Conservation (phyloP, 2,888 invertebrate species). For the Rhamphomyia laevipes region DNA sequence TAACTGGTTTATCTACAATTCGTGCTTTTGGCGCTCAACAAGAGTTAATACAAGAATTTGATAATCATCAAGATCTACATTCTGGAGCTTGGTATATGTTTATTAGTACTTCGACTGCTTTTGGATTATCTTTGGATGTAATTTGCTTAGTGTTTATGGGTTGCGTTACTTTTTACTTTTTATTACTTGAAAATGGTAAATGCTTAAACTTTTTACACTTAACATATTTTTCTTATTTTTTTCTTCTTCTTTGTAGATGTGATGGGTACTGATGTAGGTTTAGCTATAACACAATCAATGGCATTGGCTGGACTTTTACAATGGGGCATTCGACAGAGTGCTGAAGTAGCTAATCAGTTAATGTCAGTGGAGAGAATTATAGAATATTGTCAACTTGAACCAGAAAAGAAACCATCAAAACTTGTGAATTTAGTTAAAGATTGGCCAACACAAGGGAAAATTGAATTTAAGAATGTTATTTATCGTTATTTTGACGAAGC, state of each 20-base stretch:
- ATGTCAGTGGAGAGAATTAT: slow-evolving; percentile 62
- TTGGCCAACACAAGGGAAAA: slow-evolving; percentile 43
- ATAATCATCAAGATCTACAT: slow-evolving; percentile 49
- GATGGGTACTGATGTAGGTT: slow-evolving; percentile 39
- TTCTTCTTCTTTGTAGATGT: slow-evolving; percentile 5
- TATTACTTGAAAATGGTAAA: slow-evolving; percentile 25
- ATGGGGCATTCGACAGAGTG: slow-evolving; percentile 64
- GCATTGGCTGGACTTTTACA: slow-evolving; percentile 43
- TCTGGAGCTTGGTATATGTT: slow-evolving; percentile 56
- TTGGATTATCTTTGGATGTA: slow-evolving; percentile 54
- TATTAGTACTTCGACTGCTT: slow-evolving; percentile 48
- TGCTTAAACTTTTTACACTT: background rate
- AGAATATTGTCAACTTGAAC: slow-evolving; percentile 43
- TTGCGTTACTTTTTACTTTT: slow-evolving; percentile 52
- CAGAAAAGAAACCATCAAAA: slow-evolving; percentile 36
- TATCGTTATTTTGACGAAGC: slow-evolving; percentile 67
- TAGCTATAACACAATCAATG: slow-evolving; percentile 43
- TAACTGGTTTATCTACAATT: slow-evolving; percentile 64
- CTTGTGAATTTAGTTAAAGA: slow-evolving; percentile 7
- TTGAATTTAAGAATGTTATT: slow-evolving; percentile 40
- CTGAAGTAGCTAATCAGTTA: slow-evolving; percentile 55
- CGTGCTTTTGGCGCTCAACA: slow-evolving; percentile 55
- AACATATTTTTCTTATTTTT: background rate
- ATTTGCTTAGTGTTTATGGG: slow-evolving; percentile 52
- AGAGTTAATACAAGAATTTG: slow-evolving; percentile 50